Percentiles rank a stretch among this genome's conserved stretches.
Evolutionary conservation across 2,797 vertebrate genomes (phyloP).

Genomic region (Chelmon rostratus): DNA sequence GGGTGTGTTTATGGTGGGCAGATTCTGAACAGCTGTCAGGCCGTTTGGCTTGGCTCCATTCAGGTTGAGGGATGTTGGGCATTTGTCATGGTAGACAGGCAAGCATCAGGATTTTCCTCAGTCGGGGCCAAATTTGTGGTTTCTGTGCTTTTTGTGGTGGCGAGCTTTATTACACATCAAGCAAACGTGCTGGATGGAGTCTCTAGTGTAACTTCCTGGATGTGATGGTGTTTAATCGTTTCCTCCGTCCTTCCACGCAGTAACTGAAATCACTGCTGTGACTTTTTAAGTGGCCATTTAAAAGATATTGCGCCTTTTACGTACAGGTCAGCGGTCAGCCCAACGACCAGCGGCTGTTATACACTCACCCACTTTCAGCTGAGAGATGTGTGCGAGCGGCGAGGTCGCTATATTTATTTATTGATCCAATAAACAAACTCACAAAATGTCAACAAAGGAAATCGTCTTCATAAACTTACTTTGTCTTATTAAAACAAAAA

Average conservation of each 20-base stretch:
- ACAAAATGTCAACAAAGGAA: too few relatives aligned
- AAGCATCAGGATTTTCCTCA: constrained; percentile 37
- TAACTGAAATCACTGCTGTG: neutral
- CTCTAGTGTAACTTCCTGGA: neutral
- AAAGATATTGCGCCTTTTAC: neutral
- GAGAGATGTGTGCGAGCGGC: too few relatives aligned
- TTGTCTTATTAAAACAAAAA: too few relatives aligned
- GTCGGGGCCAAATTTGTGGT: constrained; percentile 23
- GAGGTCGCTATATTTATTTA: too few relatives aligned
- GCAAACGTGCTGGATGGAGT: neutral
- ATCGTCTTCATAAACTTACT: too few relatives aligned
- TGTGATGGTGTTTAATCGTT: neutral
- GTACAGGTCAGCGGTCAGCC: neutral
- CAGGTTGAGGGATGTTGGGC: constrained; percentile 34
- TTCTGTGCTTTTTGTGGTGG: constrained; percentile 25
- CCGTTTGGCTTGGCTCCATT: constrained; percentile 53
- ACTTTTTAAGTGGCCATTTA: constrained; percentile 5
- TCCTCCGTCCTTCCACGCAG: neutral
- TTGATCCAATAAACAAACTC: too few relatives aligned
- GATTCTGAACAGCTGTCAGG: constrained; percentile 61
- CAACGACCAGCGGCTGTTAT: too few relatives aligned
- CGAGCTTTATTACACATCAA: constrained; percentile 27
- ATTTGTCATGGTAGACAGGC: constrained; percentile 44
- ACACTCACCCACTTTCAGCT: too few relatives aligned
- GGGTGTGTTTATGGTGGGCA: constrained; percentile 50